Conservation (phyloP, 2,888 invertebrate genomes). For the Rhogogaster chlorosoma region DNA sequence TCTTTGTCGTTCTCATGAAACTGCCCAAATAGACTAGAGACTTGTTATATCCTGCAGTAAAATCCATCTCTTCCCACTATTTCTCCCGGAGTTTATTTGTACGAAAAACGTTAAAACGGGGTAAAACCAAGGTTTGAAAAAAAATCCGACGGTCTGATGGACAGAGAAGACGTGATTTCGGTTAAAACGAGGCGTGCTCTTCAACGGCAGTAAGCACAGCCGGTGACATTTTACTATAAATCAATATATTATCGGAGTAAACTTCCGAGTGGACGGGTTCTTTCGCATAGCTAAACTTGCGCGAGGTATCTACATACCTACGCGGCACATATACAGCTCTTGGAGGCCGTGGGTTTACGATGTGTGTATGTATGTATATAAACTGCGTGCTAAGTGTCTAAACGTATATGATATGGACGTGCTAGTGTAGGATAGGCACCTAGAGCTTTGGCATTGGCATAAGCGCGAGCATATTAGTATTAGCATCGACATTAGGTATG, state of each 20-base stretch:
- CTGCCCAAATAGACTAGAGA: too few relatives aligned
- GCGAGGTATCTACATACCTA: neutral
- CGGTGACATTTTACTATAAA: neutral
- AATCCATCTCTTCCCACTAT: too few relatives aligned
- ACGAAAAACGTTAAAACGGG: too few relatives aligned
- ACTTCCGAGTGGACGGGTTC: constrained; percentile 23
- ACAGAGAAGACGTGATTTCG: neutral
- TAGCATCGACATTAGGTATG: constrained; percentile 39
- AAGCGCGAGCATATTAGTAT: constrained; percentile 20
- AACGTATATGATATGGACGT: constrained; percentile 22
- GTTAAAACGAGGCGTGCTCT: neutral
- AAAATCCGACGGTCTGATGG: neutral
- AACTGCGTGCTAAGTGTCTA: constrained; percentile 24
- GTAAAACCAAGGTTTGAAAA: neutral
- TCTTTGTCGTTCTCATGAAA: neutral
- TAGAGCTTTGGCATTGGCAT: constrained; percentile 27
- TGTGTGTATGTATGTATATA: neutral
- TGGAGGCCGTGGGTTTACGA: constrained; percentile 8
- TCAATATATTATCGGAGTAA: neutral
- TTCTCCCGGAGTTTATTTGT: too few relatives aligned
- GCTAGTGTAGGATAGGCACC: neutral
- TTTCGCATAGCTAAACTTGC: constrained; percentile 28
- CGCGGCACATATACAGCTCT: neutral
- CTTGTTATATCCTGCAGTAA: too few relatives aligned
- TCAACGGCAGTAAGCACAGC: neutral